Conservation (phyloP, 2,888 invertebrate genomes). For the Troides helena region DNA sequence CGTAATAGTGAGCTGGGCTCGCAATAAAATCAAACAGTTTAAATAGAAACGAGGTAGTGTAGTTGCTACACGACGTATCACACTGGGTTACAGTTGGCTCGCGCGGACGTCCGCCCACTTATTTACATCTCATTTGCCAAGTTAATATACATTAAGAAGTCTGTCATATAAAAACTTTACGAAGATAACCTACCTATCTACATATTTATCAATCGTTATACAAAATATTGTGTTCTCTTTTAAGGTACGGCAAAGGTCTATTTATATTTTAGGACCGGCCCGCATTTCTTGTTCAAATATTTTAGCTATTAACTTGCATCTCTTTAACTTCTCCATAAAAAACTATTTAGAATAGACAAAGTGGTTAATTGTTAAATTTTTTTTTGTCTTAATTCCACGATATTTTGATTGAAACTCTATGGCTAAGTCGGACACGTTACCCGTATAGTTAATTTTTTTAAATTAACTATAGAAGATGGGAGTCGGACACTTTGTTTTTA, state of each 20-base stretch:
- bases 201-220: constrained; percentile 69
- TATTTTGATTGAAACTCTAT: background rate
- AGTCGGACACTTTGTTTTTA: background rate
- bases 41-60: constrained; percentile 73
- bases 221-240: constrained; percentile 74
- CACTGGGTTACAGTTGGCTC: constrained; percentile 49
- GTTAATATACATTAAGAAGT: constrained; percentile 68
- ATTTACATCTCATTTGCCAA: constrained; percentile 76
- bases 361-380: constrained; percentile 54
- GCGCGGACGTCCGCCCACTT: constrained; percentile 51
- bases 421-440: background rate
- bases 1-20: constrained; percentile 71
- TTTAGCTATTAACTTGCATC: constrained; percentile 65
- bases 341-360: constrained; percentile 55
- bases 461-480: background rate
- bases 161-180: constrained; percentile 75
- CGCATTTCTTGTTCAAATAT: constrained; percentile 37
- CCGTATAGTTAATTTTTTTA: background rate
- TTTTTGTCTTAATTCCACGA: constrained; percentile 33
- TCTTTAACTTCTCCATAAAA: constrained; percentile 55
- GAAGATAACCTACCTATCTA: constrained; percentile 56
- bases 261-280: constrained; percentile 50
- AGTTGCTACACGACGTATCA: constrained; percentile 76
- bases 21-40: constrained; percentile 52
- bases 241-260: constrained; percentile 59